Conservation (phyloP, 2,888 invertebrate genomes). For the Emmelina monodactyla region DNA sequence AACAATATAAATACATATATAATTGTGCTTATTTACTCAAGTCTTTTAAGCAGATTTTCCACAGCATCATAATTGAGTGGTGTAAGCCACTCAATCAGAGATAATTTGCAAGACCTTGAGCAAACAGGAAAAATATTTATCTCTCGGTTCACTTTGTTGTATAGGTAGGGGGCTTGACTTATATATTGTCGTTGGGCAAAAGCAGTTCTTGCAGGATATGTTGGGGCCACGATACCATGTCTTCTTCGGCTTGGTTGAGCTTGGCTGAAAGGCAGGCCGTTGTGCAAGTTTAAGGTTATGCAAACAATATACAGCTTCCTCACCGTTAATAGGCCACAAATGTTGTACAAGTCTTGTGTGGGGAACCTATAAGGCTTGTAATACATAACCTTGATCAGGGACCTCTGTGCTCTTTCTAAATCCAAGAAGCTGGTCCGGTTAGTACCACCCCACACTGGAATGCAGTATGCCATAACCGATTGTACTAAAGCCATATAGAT, state of each 20-base stretch:
- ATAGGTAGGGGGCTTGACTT: too few species aligned
- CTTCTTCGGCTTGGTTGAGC: background rate
- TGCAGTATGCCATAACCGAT: slow-evolving; percentile 7
- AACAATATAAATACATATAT: too few species aligned
- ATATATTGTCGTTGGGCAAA: too few species aligned
- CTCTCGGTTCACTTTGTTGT: too few species aligned
- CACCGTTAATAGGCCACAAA: background rate
- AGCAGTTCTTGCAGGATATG: background rate
- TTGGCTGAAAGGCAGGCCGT: background rate
- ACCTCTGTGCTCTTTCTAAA: slow-evolving; percentile 10
- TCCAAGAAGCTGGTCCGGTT: slow-evolving; percentile 7
- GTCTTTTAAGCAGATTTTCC: too few species aligned
- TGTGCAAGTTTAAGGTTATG: background rate
- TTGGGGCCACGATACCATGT: background rate
- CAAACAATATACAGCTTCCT: slow-evolving; percentile 2
- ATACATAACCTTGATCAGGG: slow-evolving; percentile 9
- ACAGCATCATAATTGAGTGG: too few species aligned
- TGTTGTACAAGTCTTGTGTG: slow-evolving; percentile 5
- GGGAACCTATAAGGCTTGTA: slow-evolving; percentile 6
- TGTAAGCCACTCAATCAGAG: too few species aligned
- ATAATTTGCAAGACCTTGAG: too few species aligned
- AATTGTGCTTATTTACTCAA: too few species aligned
- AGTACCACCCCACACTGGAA: slow-evolving; percentile 14
- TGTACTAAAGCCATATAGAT: slow-evolving; percentile 6
- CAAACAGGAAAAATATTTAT: too few species aligned